Evolutionary conservation across 2,113 vertebrate species (phyloP), one percentile per base, ranked within the genome.

Genomic region (Polypterus senegalus): DNA sequence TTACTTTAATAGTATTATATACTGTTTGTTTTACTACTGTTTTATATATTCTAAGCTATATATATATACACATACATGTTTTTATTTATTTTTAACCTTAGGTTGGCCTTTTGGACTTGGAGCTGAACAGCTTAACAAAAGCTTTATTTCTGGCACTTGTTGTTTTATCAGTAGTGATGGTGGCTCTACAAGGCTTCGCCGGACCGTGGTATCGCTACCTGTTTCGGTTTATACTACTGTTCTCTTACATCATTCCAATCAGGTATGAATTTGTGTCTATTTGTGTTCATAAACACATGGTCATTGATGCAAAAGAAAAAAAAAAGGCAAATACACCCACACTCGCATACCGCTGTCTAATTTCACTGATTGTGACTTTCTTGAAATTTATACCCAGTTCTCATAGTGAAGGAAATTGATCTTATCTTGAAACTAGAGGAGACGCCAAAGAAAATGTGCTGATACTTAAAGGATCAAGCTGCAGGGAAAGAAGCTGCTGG

Each of bases 171-270:
- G 49, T 93, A 6, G 94, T 97, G 65, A 97, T 99, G 96, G 88
- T 98, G 45, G 88, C 92, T n/a, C 74, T 99, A 66, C 94, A 98
- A 66, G 94, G 94, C 46, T 97, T 98, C 61, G 84, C 91, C 65
- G 92, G 95, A 5, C 90, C 90, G 0, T 99, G 96, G 96, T 90
- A 93, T 76, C 90, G 92, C 60, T 97, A 91, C 75, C 88, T 99
- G 52, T 94, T 93, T 73, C 84, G 96, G 47, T 97, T 99, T 60
- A 81, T 97, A 5, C 93, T 99, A 3, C 90, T 99, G 48, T 98
- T 99, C 78, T 99, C 95, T 46, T 97, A 97, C 81, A 98, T 99
- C 81, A 99, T 99, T 61, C 96, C 96, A 0, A 97, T 99, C 83
- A 99, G 96, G 96, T 98, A 83, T 9, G 80, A 78, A 11, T 65